A percentile compares a stretch with the other conserved stretches of the same genome.
Evolutionary conservation across 2,888 invertebrate genomes (phyloP).

Genomic region (Latrodectus hesperus): DNA sequence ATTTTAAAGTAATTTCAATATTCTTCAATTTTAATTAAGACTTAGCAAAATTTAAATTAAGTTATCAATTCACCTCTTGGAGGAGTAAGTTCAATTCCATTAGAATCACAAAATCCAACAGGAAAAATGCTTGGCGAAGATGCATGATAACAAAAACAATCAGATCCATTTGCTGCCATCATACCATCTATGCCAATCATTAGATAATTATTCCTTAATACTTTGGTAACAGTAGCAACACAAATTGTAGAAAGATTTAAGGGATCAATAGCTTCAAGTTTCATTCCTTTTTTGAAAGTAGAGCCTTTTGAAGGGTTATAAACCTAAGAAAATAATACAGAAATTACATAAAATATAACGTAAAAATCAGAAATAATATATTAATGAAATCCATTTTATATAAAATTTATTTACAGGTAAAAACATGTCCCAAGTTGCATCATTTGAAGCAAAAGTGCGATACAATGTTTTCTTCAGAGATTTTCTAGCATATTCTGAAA

Average conservation of each 20-base stretch:
- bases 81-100: slow-evolving; percentile 88
- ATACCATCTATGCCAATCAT: slow-evolving; percentile 96
- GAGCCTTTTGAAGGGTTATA: slow-evolving; percentile 44
- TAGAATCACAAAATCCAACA: slow-evolving; percentile 91
- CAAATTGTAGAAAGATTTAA: slow-evolving; percentile 94
- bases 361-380: not conserved
- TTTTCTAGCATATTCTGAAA: slow-evolving; percentile 74
- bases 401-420: slow-evolving; percentile 66
- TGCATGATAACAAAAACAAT: slow-evolving; percentile 98
- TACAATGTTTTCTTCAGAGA: slow-evolving; percentile 74
- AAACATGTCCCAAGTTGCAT: slow-evolving; percentile 88
- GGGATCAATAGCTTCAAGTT: slow-evolving; percentile 96
- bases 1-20: too few species aligned
- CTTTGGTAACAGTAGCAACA: slow-evolving; percentile 95
- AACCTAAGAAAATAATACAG: slow-evolving; percentile 29
- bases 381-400: not conserved
- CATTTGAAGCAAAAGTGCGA: slow-evolving; percentile 81
- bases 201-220: slow-evolving; percentile 91
- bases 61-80: slow-evolving; percentile 77
- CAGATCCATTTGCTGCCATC: slow-evolving; percentile 82
- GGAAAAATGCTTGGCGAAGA: slow-evolving; percentile 83
- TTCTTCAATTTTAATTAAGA: too few species aligned
- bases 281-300: slow-evolving; percentile 78
- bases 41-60: too few species aligned
- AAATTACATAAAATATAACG: not conserved